Evolutionary conservation across 1,140 invertebrate species (phyloP).

Genomic region (Onthophagus taurus): DNA sequence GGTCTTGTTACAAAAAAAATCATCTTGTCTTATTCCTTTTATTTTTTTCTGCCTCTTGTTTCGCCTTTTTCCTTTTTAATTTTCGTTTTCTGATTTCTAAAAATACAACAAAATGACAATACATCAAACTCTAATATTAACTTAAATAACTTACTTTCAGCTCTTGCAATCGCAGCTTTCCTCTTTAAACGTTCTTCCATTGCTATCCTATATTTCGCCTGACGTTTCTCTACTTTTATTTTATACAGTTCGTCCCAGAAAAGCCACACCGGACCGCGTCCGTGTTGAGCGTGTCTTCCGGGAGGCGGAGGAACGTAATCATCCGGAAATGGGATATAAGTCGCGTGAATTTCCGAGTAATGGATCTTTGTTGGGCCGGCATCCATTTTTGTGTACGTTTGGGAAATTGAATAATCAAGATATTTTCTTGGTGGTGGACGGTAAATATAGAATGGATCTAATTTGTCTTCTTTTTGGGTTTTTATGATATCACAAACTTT

Average conservation of each 20-base stretch:
- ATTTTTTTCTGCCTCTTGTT: too few species aligned
- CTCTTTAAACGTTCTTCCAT: too few species aligned
- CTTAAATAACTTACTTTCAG: too few species aligned
- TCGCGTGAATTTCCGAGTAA: slow-evolving; percentile 20
- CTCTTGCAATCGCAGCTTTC: too few species aligned
- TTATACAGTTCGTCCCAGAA: slow-evolving; percentile 27
- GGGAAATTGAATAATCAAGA: slow-evolving; percentile 27
- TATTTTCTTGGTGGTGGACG: slow-evolving; percentile 13
- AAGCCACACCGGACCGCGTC: slow-evolving; percentile 21
- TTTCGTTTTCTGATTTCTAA: too few species aligned
- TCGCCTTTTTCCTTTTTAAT: too few species aligned
- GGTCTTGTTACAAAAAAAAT: too few species aligned
- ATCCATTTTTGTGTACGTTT: slow-evolving; percentile 27
- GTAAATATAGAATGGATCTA: slow-evolving; percentile 17
- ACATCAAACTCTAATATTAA: too few species aligned
- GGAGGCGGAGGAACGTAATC: slow-evolving; percentile 7
- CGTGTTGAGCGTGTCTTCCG: slow-evolving; percentile 12
- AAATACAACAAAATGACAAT: too few species aligned
- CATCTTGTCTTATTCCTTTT: too few species aligned
- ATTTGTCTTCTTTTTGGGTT: slow-evolving; percentile 13
- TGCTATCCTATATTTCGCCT: slow-evolving; percentile 15
- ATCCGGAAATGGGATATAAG: slow-evolving; percentile 22
- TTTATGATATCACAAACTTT: slow-evolving; percentile 19
- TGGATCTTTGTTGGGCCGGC: slow-evolving; percentile 24
- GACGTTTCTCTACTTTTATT: slow-evolving; percentile 14